Evolutionary conservation across 2,888 invertebrate species (phyloP), one percentile per base, ranked within the genome.

Genomic region (Orthosia gothica): DNA sequence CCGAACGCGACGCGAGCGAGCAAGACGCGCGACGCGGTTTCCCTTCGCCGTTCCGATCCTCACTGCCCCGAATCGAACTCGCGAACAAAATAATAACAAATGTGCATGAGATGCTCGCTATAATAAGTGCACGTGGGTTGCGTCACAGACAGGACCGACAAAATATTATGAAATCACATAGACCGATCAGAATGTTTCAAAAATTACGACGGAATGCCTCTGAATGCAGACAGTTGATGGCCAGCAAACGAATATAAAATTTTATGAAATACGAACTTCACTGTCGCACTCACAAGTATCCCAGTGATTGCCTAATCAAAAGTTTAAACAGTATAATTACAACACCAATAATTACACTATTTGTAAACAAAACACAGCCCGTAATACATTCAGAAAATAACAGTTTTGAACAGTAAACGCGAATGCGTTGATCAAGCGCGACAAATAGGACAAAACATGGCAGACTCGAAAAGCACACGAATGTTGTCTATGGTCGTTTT

Each of bases 41-140:
- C 92, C 92, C 93, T 92, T 91, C 92, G 93, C 92, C 94, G 92
- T 91, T 92, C 91, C 92, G 91, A 94, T 91, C 91, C 91, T 91
- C 90, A 92, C 93, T 92, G 92, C 91, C 92, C 89, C 91, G 96
- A 97, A 97, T 97, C 97, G 97, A 97, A 97, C 97, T 97, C 97
- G 95, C 95, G 96, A 97, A 96, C 97, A 97, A 97, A 97, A 97
- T 97, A 97, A 97, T 97, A 97, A 97, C 97, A 97, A 97, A 97
- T 97, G 97, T 97, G 97, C 97, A 97, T 97, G 97, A 95, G 95
- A 95, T 96, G 91, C 94, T 95, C 90, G 92, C 91, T 94, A 93
- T 94, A 94, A 89, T 94, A 92, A 90, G 93, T 95, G 94, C 96
- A 96, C 96, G 96, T 96, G 96, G 96, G 95, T 95, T 95, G 95